Base-by-base conservation (phyloP, 2,113 vertebrate genomes). In the Chaetura pelagica region DNA sequence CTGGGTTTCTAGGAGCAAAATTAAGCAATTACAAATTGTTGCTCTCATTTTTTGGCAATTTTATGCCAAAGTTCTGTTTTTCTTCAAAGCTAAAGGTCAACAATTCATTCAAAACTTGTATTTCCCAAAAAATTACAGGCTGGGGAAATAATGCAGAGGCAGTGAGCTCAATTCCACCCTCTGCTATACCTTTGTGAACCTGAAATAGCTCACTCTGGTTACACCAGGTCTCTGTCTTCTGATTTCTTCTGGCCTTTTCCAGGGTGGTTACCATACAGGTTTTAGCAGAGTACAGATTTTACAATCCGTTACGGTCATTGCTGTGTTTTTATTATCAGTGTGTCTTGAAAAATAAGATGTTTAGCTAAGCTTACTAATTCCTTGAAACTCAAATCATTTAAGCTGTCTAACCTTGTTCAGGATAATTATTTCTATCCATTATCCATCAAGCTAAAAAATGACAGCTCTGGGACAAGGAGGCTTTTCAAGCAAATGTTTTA, bases 401-500 rank as follows among this genome's bases (percentile, higher is more conserved):
- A 97, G 95, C 97, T 98, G 97, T 97, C 97, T 97, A 97, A 94
- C 84, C 97, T 97, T 96, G 96, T 98, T 98, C 96, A 95, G 90
- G 92, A 94, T 98, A 98, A 98, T 98, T 98, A 98, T 98, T 98
- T 98, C 97, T 97, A 97, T 97, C 97, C 94, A 98, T 98, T 98
- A 98, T 98, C 97, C 97, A 97, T 98, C 97, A 97, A 94, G 89
- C 92, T 98, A 97, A 97, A 93, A 98, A 97, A 98, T 97, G 98
- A 98, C 98, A 98, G 97, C 95, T 98, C 96, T 96, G 96, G 98
- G 97, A 97, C 97, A 97, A 95, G 95, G 97, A 97, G 97, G 96
- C 97, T 97, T 98, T 97, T 98, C 97, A 98, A 98, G 96, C 96
- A 98, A 98, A 98, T 98, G 96, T 97, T 98, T 98, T 97, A 98